phyloP scores from a whole-genome alignment of 2,797 vertebrate species.

The Borostomias antarcticus region DNA sequence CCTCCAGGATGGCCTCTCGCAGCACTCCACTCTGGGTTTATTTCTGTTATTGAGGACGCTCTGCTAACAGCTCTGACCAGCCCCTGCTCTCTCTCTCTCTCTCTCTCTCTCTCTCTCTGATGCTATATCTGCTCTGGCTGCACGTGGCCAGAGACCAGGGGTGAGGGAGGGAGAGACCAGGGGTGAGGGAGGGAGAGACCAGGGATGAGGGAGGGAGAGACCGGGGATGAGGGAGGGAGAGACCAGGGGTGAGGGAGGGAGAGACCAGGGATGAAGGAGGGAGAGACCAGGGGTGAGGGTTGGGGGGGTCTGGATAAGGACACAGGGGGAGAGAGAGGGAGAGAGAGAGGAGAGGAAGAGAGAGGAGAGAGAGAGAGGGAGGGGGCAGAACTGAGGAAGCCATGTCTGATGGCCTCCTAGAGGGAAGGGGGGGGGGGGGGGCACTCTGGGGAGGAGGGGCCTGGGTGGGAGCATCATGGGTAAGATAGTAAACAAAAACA shows the following conservation, averaged over 20 bases:
- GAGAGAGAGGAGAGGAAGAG: neutral
- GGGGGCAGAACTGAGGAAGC: slow-evolving; percentile 39
- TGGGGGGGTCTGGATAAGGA: no score
- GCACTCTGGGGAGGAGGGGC: slow-evolving; percentile 53
- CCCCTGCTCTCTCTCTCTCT: slow-evolving; percentile 48
- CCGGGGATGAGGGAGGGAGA: neutral
- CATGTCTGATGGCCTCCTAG: slow-evolving; percentile 47
- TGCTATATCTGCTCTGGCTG: slow-evolving; percentile 63
- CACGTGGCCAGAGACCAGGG: no score
- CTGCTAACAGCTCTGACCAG: slow-evolving; percentile 52
- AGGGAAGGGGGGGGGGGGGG: slow-evolving; percentile 8
- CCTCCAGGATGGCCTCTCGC: slow-evolving; percentile 23
- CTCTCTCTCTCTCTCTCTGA: slow-evolving; percentile 45
- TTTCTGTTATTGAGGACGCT: slow-evolving; percentile 25
- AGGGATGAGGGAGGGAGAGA: neutral
- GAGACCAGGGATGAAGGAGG: neutral
- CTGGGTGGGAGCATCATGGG: slow-evolving; percentile 49
- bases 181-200: neutral
- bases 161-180: slow-evolving; percentile 9
- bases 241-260: neutral
- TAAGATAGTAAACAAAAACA: slow-evolving; percentile 72
- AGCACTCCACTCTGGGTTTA: slow-evolving; percentile 48
- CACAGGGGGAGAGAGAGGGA: neutral
- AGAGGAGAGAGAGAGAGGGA: neutral
- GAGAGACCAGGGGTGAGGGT: no score